These are phyloP conservation scores for Mungos mungo DNA, from an alignment of 2,113 vertebrate genomes.

Conservation along the genomic window DNA sequence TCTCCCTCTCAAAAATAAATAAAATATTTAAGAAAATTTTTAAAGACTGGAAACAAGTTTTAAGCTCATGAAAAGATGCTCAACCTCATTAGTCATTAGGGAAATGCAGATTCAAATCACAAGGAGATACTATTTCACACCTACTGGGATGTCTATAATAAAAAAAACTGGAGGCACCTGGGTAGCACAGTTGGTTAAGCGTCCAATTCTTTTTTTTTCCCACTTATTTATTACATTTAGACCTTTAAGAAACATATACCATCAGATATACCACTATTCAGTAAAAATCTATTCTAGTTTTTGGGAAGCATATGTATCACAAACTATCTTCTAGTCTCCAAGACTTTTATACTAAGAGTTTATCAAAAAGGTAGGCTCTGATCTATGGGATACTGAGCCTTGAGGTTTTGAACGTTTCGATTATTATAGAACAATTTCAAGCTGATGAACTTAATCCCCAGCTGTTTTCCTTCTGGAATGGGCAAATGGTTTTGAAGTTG, in stretches of 20 bases:
- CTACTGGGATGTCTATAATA: neutral
- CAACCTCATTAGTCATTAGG: neutral
- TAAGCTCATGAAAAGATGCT: neutral
- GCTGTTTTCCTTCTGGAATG: too few species aligned
- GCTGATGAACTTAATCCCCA: too few species aligned
- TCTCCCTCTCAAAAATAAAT: too few species aligned
- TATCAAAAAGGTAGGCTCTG: slow-evolving; percentile 72
- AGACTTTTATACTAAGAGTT: slow-evolving; percentile 37
- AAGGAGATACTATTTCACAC: neutral
- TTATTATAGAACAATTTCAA: too few species aligned
- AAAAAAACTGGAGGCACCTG: neutral
- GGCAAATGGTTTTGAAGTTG: too few species aligned
- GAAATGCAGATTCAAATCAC: neutral
- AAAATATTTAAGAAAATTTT: too few species aligned
- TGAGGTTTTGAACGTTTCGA: slow-evolving; percentile 65
- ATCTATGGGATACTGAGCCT: slow-evolving; percentile 61
- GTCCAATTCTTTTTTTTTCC: slow-evolving; percentile 14
- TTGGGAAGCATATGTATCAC: neutral
- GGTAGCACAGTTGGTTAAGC: too few species aligned
- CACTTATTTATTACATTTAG: slow-evolving; percentile 83
- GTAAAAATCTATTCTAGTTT: slow-evolving; percentile 67
- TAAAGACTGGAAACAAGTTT: neutral
- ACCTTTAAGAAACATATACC: slow-evolving; percentile 76
- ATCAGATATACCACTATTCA: slow-evolving; percentile 67
- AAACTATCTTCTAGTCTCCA: slow-evolving; percentile 66